Base-by-base conservation (phyloP, 2,888 invertebrate genomes). In the Lycocerus yunnanus region DNA sequence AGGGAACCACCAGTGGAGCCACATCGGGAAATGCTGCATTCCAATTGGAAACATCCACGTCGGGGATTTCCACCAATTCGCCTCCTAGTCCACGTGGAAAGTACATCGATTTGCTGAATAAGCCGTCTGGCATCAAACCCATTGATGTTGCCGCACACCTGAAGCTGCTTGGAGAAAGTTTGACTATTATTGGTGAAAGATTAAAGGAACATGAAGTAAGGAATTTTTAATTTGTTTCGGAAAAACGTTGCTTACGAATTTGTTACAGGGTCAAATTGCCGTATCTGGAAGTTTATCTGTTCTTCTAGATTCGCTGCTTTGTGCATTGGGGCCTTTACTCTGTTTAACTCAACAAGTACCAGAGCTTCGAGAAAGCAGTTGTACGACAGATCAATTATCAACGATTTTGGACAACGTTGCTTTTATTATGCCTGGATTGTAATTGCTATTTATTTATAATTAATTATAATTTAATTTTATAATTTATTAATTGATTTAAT, bases 241-340 rank as follows among this genome's bases (percentile, higher is more conserved):
- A 21, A 24, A n/a, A 16, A 69, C 18, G 18, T 67, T 66, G 16
- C 24, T 67, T 67, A 27, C 16, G 8, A 61, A 9, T 15, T 18
- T 24, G 10, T 87, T 87, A 75, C 88, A 94, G 92, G 97, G 97
- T 11, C 96, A 97, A 87, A 97, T 97, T 77, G 97, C 97, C 0
- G 97, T 98, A 14, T 97, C 97, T 0, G 98, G 97, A 0, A 97
- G 97, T 75, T 90, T 98, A 73, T 97, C 97, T 0, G 97, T 98
- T 13, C 89, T 98, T 13, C 88, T 98, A 78, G 98, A 98, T 88
- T 97, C 97, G 2, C 88, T 98, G 75, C 89, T 98, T 24, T 98
- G 98, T 87, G 95, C 97, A 1, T 89, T 97, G 80, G 97, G 95
- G 1, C 97, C 98, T 8, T 88, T 98, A 71, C 89, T 97, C 81